A percentile compares a stretch with the other conserved stretches of the same genome.
phyloP scores from a whole-genome alignment of 2,888 invertebrate genomes.

The Ophraella communa region DNA sequence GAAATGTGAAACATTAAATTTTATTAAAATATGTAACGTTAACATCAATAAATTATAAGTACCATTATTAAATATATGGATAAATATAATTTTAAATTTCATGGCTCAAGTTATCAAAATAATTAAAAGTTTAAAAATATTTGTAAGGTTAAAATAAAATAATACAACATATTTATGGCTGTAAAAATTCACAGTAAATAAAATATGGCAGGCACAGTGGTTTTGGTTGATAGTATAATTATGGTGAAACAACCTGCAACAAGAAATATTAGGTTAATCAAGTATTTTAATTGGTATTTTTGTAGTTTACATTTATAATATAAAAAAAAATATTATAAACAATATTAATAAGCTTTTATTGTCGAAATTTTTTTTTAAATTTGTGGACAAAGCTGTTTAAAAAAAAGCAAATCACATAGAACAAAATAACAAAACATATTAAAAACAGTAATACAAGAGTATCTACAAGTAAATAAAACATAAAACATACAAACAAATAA shows the following conservation, averaged over 20 bases:
- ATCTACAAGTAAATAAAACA: no score
- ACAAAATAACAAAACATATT: no score
- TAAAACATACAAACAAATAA: no score
- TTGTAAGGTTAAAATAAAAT: background rate
- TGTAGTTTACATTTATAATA: no score
- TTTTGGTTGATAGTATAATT: background rate
- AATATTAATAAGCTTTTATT: no score
- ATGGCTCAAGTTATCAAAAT: background rate
- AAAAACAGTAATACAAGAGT: no score
- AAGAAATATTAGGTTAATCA: background rate
- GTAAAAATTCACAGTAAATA: background rate
- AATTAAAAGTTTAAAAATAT: background rate
- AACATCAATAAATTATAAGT: background rate
- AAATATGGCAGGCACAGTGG: background rate
- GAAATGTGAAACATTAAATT: background rate
- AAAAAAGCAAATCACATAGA: no score
- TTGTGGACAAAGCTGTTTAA: no score
- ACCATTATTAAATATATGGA: background rate
- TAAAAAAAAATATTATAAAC: no score
- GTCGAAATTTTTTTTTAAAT: no score
- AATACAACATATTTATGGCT: background rate
- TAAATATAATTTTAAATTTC: background rate
- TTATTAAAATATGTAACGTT: background rate
- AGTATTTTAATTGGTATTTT: no score
- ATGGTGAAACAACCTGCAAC: constrained; percentile 40